phyloP scores from a whole-genome alignment of 2,888 invertebrate genomes.

The Leptarthrus brevirostris region DNA sequence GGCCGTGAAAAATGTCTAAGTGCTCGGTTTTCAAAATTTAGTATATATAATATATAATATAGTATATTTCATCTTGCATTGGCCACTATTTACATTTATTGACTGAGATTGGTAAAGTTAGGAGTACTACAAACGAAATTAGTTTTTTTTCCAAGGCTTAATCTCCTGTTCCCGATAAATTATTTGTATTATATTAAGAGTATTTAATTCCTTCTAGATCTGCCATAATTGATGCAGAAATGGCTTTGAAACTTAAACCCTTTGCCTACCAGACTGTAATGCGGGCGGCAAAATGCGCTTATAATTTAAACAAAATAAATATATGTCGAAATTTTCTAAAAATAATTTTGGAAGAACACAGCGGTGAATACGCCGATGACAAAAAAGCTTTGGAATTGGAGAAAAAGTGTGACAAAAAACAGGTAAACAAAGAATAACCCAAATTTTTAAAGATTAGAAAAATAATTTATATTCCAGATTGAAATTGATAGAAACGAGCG shows the following conservation, averaged over 20 bases:
- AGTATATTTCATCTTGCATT: too few relatives aligned
- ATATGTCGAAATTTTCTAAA: conserved; percentile 76
- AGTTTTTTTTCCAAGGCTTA: too few relatives aligned
- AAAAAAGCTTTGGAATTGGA: conserved; percentile 70
- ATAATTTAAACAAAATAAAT: conserved; percentile 75
- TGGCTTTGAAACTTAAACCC: conserved; percentile 80
- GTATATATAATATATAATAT: too few relatives aligned
- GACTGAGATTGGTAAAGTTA: too few relatives aligned
- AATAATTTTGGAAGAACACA: too few relatives aligned
- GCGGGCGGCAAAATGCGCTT: conserved; percentile 80
- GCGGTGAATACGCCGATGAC: conserved; percentile 69
- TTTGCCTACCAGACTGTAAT: conserved; percentile 81
- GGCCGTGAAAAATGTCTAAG: too few relatives aligned
- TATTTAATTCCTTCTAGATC: too few relatives aligned
- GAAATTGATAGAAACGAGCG: conserved; percentile 65
- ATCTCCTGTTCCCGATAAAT: too few relatives aligned
- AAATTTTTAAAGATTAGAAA: background rate
- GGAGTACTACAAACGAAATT: too few relatives aligned
- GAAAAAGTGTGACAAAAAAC: conserved; percentile 68
- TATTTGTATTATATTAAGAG: too few relatives aligned
- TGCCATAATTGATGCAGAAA: conserved; percentile 81
- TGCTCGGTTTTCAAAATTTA: too few relatives aligned
- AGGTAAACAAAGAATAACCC: conserved; percentile 55
- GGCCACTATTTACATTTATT: background rate
- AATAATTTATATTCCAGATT: conserved; percentile 56